phyloP scores from a whole-genome alignment of 2,113 vertebrate genomes.

The Mesitornis unicolor region DNA sequence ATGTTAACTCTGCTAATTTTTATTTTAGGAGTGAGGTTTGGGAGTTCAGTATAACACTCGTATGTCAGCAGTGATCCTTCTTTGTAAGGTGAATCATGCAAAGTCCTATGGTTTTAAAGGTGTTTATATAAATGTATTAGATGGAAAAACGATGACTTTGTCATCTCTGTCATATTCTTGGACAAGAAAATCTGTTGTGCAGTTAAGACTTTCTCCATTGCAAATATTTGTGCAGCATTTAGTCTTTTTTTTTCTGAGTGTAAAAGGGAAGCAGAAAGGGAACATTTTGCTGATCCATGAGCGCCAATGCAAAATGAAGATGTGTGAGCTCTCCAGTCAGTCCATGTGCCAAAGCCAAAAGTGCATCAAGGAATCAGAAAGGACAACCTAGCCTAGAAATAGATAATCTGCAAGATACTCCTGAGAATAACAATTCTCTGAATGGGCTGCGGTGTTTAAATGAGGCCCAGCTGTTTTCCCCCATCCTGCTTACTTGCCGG shows the following conservation, averaged over 20 bases:
- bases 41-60: background rate
- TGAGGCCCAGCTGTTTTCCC: conserved; percentile 25
- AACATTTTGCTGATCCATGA: background rate
- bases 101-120: background rate
- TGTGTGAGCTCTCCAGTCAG: background rate
- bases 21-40: background rate
- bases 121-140: conserved; percentile 1
- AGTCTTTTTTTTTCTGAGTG: background rate
- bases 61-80: background rate
- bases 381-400: conserved; percentile 55
- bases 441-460: background rate
- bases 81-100: conserved; percentile 2
- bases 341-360: background rate
- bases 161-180: conserved; percentile 5
- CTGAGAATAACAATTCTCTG: background rate
- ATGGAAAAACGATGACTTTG: background rate
- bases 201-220: background rate
- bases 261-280: background rate
- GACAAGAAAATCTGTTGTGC: background rate
- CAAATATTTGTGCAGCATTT: conserved; percentile 25
- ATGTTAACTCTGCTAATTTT: conserved; percentile 27
- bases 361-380: conserved; percentile 18
- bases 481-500: background rate
- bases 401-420: background rate
- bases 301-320: background rate